phyloP scores from a whole-genome alignment of 2,113 vertebrate genomes.

The Jacana jacana region DNA sequence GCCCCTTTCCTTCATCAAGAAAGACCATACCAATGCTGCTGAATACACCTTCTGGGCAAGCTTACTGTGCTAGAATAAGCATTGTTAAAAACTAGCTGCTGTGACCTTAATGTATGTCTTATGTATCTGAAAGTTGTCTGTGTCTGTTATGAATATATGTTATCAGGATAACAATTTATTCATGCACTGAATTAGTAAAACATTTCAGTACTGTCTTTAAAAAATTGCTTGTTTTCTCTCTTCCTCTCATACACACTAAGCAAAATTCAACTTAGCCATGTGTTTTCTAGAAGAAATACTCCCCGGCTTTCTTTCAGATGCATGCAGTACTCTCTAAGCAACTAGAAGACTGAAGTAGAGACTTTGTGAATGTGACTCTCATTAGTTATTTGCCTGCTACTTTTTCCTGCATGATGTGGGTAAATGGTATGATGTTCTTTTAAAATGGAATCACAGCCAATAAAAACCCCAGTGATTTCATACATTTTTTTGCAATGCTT shows the following conservation, averaged over 20 bases:
- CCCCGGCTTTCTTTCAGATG: constrained; percentile 74
- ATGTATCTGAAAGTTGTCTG: constrained; percentile 73
- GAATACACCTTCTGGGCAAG: constrained; percentile 45
- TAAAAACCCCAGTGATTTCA: constrained; percentile 88
- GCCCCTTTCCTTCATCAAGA: background rate
- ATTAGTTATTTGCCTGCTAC: constrained; percentile 82
- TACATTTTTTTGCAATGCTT: constrained; percentile 69
- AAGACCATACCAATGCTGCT: constrained; percentile 44
- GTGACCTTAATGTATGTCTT: constrained; percentile 82
- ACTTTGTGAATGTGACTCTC: constrained; percentile 77
- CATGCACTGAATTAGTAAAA: constrained; percentile 72
- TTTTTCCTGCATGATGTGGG: constrained; percentile 88
- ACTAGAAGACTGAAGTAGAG: constrained; percentile 69
- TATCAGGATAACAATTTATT: constrained; percentile 63
- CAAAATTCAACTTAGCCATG: constrained; percentile 72
- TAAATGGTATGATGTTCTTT: constrained; percentile 84
- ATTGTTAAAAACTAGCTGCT: constrained; percentile 73
- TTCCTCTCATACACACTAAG: background rate
- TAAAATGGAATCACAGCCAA: constrained; percentile 90
- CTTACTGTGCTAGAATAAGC: constrained; percentile 53
- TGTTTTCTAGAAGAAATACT: constrained; percentile 69
- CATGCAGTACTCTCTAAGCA: constrained; percentile 80
- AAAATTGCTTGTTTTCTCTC: constrained; percentile 73
- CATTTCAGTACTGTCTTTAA: constrained; percentile 74
- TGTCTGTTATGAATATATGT: constrained; percentile 67